Percentiles rank a stretch among this genome's conserved stretches.
phyloP scores from a whole-genome alignment of 2,888 invertebrate species.

The Empis livida region DNA sequence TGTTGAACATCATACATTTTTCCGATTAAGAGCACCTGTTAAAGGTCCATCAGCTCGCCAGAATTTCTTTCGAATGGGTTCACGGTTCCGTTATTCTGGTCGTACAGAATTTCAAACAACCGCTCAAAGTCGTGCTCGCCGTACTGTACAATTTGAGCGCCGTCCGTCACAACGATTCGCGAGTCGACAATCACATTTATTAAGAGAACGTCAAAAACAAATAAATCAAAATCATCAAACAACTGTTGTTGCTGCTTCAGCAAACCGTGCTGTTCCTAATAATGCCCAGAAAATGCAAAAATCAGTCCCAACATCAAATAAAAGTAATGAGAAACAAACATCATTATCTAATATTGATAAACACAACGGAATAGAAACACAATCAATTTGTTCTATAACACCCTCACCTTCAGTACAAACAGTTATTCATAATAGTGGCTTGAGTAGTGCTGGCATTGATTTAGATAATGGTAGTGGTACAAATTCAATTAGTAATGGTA shows the following conservation, averaged over 20 bases:
- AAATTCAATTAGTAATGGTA: slow-evolving; percentile 8
- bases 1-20: slow-evolving; percentile 98
- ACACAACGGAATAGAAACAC: neutral
- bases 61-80: slow-evolving; percentile 98
- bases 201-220: slow-evolving; percentile 60
- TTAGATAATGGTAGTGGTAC: neutral
- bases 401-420: slow-evolving; percentile 34
- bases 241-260: slow-evolving; percentile 15
- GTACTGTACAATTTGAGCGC: slow-evolving; percentile 92
- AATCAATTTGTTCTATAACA: slow-evolving; percentile 17
- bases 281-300: slow-evolving; percentile 9
- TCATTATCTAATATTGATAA: neutral
- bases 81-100: slow-evolving; percentile 81
- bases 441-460: neutral
- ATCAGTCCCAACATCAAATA: slow-evolving; percentile 15
- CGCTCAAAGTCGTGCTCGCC: slow-evolving; percentile 74
- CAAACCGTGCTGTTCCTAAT: neutral
- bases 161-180: slow-evolving; percentile 95
- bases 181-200: slow-evolving; percentile 76
- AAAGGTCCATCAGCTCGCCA: slow-evolving; percentile 81
- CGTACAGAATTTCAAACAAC: slow-evolving; percentile 97
- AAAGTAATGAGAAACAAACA: neutral
- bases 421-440: slow-evolving; percentile 27
- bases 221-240: slow-evolving; percentile 11
- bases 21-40: slow-evolving; percentile 80